A percentile compares a stretch with the other conserved stretches of the same genome.
Evolutionary conservation across 2,113 vertebrate species (phyloP).

Genomic region (Sander vitreus): DNA sequence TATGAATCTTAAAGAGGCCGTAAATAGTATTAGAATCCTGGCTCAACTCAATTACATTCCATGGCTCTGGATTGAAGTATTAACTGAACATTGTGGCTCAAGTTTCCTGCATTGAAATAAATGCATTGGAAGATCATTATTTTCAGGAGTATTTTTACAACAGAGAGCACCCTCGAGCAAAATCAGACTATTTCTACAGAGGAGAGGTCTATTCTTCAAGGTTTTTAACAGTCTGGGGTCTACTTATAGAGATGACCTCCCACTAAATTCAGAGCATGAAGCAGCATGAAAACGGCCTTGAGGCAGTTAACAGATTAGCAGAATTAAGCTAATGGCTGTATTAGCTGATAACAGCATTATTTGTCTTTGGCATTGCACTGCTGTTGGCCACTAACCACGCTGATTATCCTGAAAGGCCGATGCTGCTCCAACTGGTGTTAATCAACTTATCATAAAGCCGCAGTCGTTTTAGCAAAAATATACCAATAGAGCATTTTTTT

Average conservation of each 20-base stretch:
- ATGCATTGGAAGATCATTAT: not conserved
- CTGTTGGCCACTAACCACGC: not conserved
- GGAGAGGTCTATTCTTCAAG: not conserved
- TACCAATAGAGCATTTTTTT: constrained; percentile 14
- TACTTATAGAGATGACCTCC: not conserved
- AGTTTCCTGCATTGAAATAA: constrained; percentile 32
- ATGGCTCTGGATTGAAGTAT: constrained; percentile 49
- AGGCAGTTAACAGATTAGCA: constrained; percentile 31
- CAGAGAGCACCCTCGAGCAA: not conserved
- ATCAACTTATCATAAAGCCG: constrained; percentile 31
- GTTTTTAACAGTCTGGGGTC: constrained; percentile 5
- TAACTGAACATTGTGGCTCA: constrained; percentile 33
- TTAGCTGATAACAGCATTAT: constrained; percentile 41
- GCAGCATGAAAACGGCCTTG: not conserved
- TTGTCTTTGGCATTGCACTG: constrained; percentile 25
- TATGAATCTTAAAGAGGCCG: constrained; percentile 17
- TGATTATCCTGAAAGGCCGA: constrained; percentile 34
- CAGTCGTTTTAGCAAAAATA: constrained; percentile 24
- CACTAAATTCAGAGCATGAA: constrained; percentile 29
- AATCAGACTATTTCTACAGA: constrained; percentile 12
- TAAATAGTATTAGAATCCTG: constrained; percentile 38
- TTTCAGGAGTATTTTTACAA: constrained; percentile 24
- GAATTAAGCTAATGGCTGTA: constrained; percentile 31
- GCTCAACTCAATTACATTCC: constrained; percentile 22
- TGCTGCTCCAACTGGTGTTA: constrained; percentile 51